Conservation (phyloP, 2,113 vertebrate genomes). For the Nesoenas mayeri region DNA sequence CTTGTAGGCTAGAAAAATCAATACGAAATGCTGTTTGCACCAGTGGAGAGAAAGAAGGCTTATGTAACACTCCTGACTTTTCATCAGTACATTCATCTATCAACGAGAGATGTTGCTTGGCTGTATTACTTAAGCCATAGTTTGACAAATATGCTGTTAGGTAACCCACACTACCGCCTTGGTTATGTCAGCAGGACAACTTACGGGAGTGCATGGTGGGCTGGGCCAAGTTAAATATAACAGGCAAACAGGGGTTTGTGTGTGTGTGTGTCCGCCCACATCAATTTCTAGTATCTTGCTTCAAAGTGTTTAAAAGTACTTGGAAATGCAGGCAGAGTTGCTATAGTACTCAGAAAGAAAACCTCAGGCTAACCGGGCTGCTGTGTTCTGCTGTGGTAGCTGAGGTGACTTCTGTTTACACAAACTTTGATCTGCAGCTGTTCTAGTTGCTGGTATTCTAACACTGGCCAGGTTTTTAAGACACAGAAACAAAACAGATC, state of each 20-base stretch:
- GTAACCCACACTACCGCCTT: conserved; percentile 13
- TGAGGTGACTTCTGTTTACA: neutral
- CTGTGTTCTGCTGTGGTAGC: neutral
- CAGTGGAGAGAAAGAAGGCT: neutral
- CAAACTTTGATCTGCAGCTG: neutral
- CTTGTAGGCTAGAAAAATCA: neutral
- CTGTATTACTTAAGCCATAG: neutral
- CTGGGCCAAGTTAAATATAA: neutral
- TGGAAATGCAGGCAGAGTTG: neutral
- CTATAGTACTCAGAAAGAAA: neutral
- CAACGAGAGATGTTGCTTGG: neutral
- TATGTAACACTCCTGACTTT: conserved; percentile 31
- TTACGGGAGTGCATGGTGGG: neutral
- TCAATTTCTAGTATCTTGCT: neutral
- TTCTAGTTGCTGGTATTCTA: neutral
- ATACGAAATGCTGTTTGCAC: neutral
- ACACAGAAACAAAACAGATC: neutral
- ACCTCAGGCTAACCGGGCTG: neutral
- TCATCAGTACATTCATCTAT: neutral
- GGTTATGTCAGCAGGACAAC: neutral
- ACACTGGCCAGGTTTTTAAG: neutral
- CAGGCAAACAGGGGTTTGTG: neutral
- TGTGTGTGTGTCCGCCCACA: neutral
- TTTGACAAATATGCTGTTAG: neutral
- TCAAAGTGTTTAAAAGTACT: neutral